A percentile compares a stretch with the other conserved stretches of the same genome.
Evolutionary conservation across 2,888 invertebrate genomes (phyloP).

Genomic region (Theretra japonica): DNA sequence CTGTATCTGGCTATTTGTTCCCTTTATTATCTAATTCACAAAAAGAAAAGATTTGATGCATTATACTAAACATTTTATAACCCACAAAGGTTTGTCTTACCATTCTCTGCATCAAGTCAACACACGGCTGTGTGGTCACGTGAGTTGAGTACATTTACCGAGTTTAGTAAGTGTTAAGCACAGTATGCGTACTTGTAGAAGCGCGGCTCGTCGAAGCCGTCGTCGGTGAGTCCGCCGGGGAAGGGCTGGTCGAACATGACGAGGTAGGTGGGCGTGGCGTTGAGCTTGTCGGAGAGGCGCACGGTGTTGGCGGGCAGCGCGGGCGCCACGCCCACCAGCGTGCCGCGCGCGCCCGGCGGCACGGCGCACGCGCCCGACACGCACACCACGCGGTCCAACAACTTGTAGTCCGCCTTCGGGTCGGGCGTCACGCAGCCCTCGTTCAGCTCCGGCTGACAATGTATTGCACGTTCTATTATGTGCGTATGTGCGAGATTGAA

Average conservation of each 20-base stretch:
- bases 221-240: conserved; percentile 83
- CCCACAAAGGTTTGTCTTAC: too few species aligned
- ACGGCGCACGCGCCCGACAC: conserved; percentile 90
- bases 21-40: too few species aligned
- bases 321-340: conserved; percentile 88
- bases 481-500: too few species aligned
- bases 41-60: too few species aligned
- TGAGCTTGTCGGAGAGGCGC: conserved; percentile 78
- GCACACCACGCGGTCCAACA: conserved; percentile 95
- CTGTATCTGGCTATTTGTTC: too few species aligned
- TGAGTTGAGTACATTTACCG: too few species aligned
- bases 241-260: conserved; percentile 93
- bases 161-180: too few species aligned
- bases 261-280: conserved; percentile 87
- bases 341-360: conserved; percentile 93
- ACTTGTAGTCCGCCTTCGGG: conserved; percentile 84
- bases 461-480: too few species aligned
- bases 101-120: too few species aligned
- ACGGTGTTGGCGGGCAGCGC: conserved; percentile 71
- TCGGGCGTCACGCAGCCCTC: conserved; percentile 88
- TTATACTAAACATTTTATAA: too few species aligned
- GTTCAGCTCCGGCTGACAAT: conserved; percentile 73
- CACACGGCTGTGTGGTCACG: too few species aligned
- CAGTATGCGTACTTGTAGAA: conserved; percentile 65
- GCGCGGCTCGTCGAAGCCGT: conserved; percentile 62